Evolutionary conservation across 2,888 invertebrate species (phyloP), one percentile per base, ranked within the genome.

Genomic region (Drosophila maculinotata): DNA sequence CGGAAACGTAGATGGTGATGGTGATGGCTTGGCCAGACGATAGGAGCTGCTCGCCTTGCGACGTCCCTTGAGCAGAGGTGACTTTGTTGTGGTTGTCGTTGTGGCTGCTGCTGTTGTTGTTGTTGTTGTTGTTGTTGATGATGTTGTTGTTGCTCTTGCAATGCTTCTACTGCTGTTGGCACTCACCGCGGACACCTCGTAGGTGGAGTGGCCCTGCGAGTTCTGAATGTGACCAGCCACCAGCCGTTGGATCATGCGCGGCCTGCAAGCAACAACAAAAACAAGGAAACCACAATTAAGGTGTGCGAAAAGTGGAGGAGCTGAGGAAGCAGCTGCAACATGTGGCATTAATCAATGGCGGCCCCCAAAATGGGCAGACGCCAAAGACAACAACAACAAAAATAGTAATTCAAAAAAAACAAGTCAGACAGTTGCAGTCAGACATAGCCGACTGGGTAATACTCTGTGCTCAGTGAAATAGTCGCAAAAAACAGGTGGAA

Each of bases 141-240:
- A n/a, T 10, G 54, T 14, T 2, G 57, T 26, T 9, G 56, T 48
- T 3, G 42, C 38, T 31, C 39, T 44, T 15, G 48, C 28, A n/a
- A 76, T 71, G 60, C 84, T 66, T 49, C 69, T 64, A 54, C 76
- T 73, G 69, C 79, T 83, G 52, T 88, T 90, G 25, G 69, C 62
- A 23, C 84, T 81, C 41, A 89, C 87, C 0, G 88, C 73, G 7
- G 90, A 89, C 15, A 90, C 80, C 56, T 90, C 82, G 48, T 81
- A 89, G 4, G 84, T 83, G 15, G 89, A 89, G 45, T 74, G 88
- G 12, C 90, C 89, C 54, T 90, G 88, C 3, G 87, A 72, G 58
- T 91, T 90, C 63, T 91, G 91, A 60, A 95, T 92, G 82, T 95
- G 95, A 42, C 95, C 95, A 35, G 95, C 95, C 78, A 95, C 94